phyloP scores from a whole-genome alignment of 2,113 vertebrate genomes.

The Rhagologus leucostigma region DNA sequence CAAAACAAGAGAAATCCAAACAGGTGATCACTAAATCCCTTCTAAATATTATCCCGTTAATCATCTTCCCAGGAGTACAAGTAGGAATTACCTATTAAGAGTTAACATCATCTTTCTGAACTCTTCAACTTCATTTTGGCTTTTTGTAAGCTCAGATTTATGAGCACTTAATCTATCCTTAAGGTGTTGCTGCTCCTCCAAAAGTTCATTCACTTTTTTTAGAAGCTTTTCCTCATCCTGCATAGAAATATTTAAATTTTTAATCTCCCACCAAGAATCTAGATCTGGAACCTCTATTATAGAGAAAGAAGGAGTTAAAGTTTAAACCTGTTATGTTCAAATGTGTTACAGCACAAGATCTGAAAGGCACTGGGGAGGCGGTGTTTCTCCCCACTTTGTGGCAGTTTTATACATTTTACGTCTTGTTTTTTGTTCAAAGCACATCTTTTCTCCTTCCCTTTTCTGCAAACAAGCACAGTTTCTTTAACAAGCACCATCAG shows the following conservation, averaged over 20 bases:
- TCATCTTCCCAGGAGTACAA: background rate
- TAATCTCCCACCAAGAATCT: background rate
- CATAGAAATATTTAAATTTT: background rate
- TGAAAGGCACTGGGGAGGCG: background rate
- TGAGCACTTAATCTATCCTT: slow-evolving; percentile 72
- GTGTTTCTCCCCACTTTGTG: background rate
- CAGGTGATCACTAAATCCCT: background rate
- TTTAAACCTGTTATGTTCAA: background rate
- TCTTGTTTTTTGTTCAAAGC: background rate
- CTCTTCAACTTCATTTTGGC: slow-evolving; percentile 80
- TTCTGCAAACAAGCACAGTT: background rate
- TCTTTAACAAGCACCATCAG: background rate
- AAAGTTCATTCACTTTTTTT: slow-evolving; percentile 68
- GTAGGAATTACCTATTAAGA: slow-evolving; percentile 76
- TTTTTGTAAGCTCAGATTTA: slow-evolving; percentile 65
- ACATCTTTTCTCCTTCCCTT: background rate
- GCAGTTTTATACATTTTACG: background rate
- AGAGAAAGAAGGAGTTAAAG: background rate
- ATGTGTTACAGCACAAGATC: background rate
- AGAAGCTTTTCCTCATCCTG: slow-evolving; percentile 82
- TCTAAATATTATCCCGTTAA: background rate
- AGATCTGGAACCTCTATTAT: background rate
- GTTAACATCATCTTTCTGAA: slow-evolving; percentile 69
- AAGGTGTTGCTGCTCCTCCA: slow-evolving; percentile 71
- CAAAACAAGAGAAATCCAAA: background rate